phyloP scores from a whole-genome alignment of 2,113 vertebrate genomes.

The Phaetusa simplex region DNA sequence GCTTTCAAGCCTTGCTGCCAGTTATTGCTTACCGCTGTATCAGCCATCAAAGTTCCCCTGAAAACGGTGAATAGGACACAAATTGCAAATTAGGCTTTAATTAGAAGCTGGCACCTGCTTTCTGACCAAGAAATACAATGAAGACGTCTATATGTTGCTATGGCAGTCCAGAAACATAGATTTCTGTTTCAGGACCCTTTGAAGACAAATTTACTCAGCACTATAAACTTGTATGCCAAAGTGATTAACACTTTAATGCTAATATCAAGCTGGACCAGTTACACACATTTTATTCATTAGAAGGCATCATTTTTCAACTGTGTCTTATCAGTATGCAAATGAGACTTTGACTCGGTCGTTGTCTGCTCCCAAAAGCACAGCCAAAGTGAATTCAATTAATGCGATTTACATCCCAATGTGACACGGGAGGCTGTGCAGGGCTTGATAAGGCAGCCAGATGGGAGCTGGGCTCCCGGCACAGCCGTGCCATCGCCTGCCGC shows the following conservation, averaged over 20 bases:
- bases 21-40: neutral
- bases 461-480: neutral
- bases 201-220: conserved; percentile 53
- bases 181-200: conserved; percentile 45
- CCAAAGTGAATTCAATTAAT: conserved; percentile 66
- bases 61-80: conserved; percentile 44
- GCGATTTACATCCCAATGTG: conserved; percentile 62
- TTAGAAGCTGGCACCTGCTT: conserved; percentile 65
- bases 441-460: conserved; percentile 62
- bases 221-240: conserved; percentile 52
- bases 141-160: conserved; percentile 54
- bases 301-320: conserved; percentile 60
- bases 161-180: conserved; percentile 42
- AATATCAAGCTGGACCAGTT: conserved; percentile 63
- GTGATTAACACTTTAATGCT: conserved; percentile 65
- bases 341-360: conserved; percentile 46
- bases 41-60: conserved; percentile 41
- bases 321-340: conserved; percentile 64
- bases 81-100: conserved; percentile 71
- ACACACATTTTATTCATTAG: conserved; percentile 64
- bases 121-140: conserved; percentile 50
- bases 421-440: conserved; percentile 13
- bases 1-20: neutral
- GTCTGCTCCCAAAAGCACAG: conserved; percentile 52
- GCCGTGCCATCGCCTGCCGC: neutral